Base-by-base conservation (phyloP, 1,140 invertebrate genomes). In the Berghia stephanieae region DNA sequence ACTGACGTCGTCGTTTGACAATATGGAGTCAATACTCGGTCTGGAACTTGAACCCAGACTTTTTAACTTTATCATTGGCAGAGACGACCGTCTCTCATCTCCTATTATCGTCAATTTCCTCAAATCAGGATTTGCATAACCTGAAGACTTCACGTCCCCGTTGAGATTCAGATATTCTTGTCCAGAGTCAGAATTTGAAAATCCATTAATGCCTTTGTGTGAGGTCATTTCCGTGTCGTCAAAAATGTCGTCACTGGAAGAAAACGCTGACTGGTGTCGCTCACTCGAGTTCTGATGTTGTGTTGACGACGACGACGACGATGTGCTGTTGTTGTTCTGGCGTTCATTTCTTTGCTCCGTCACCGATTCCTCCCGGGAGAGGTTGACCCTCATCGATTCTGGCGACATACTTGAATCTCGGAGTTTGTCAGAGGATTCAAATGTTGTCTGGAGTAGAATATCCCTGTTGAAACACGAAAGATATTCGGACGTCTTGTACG, bases 311-410 rank as follows among this genome's bases (percentile, higher is more conserved):
- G n/a, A n/a, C 4, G 44, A 3, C 18, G 55, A 40, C 27, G 42
- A 21, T 36, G n/a, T n/a, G n/a, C n/a, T n/a, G n/a, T n/a, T n/a
- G n/a, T n/a, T n/a, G n/a, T n/a, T n/a, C n/a, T n/a, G n/a, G n/a
- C n/a, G n/a, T n/a, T 76, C 74, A 6, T 76, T 63, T 24, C 13
- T 27, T 8, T 66, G 74, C 27, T 76, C 74, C 16, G 55, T 27
- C 21, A 31, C 42, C 3, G 74, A 76, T 31, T 63, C 68, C 6
- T 76, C 74, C 43, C 68, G 74, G 18, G 74, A 76, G 3, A 76
- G 38, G 38, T 76, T 76, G 42, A 76, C 74, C 60, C 44, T 67
- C 74, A 76, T 76, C 4, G 74, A 76, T 13, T 76, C 74, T 13
- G 60, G 40, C 2, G 74, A 76, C 2, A 76, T 43, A 31, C 74